Percentiles rank a stretch among this genome's conserved stretches.
These are phyloP conservation scores for Mythimna ferrago DNA, from an alignment of 2,888 invertebrate genomes.

Conservation along the genomic window DNA sequence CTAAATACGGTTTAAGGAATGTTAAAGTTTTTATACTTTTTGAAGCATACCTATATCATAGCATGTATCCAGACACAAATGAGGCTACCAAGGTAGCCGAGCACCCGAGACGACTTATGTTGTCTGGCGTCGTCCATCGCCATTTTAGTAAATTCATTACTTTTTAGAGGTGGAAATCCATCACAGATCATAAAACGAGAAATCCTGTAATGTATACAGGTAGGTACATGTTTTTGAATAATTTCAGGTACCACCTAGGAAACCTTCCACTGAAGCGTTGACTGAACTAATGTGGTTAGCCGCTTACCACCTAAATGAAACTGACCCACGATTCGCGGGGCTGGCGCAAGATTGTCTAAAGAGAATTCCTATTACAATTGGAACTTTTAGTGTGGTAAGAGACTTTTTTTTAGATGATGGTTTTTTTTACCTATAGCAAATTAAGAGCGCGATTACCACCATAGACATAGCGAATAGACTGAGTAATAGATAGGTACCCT, in stretches of 20 bases:
- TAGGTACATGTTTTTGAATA: background rate
- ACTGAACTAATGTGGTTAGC: conserved; percentile 93
- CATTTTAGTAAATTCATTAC: background rate
- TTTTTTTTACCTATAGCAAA: background rate
- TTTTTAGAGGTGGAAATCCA: background rate
- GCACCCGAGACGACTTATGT: background rate
- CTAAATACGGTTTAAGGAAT: no score
- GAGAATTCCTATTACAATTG: conserved; percentile 91
- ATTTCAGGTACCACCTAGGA: conserved; percentile 84
- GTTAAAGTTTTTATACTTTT: background rate
- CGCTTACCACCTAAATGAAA: conserved; percentile 91
- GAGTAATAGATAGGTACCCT: background rate
- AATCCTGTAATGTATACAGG: background rate
- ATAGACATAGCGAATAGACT: background rate
- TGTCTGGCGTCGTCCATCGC: background rate
- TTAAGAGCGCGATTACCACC: background rate
- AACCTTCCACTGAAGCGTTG: conserved; percentile 91
- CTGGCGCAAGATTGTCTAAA: conserved; percentile 89
- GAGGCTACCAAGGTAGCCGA: no score
- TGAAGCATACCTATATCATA: no score
- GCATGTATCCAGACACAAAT: no score
- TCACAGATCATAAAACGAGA: background rate
- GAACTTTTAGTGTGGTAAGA: conserved; percentile 91
- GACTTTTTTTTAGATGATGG: background rate
- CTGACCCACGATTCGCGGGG: conserved; percentile 89